Conservation (phyloP, 2,113 vertebrate genomes). For the Trachemys scripta region DNA sequence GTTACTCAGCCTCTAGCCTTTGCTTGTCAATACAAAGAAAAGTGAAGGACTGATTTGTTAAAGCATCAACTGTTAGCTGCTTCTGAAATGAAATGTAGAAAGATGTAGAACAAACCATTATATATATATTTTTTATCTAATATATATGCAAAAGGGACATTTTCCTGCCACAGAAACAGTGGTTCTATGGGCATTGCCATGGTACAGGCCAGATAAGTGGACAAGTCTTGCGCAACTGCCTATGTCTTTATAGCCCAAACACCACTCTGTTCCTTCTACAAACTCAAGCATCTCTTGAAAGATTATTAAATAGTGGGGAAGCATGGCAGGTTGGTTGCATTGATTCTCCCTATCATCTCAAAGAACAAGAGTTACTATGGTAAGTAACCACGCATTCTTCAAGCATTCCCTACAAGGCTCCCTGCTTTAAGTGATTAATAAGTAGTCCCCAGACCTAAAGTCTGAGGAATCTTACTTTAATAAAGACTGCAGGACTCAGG, state of each 20-base stretch:
- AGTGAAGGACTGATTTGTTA: background rate
- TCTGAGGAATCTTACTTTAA: no score
- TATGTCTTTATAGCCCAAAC: background rate
- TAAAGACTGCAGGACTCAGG: no score
- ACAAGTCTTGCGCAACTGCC: background rate
- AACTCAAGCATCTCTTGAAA: background rate
- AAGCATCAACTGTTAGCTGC: background rate
- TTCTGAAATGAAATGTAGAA: background rate
- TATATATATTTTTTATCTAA: background rate
- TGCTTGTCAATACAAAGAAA: conserved; percentile 35
- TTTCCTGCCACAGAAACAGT: background rate
- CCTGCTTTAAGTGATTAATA: background rate
- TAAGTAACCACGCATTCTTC: background rate
- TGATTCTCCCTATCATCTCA: background rate
- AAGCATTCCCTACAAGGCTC: background rate
- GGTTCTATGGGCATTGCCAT: background rate
- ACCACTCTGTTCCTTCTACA: background rate
- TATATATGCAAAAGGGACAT: background rate
- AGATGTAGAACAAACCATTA: background rate
- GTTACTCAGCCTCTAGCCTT: conserved; percentile 31
- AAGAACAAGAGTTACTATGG: background rate
- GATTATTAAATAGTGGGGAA: background rate
- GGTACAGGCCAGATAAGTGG: accelerated
- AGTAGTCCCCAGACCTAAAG: no score
- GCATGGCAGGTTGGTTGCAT: background rate